A percentile compares a stretch with the other conserved stretches of the same genome.
Conservation (phyloP, 92 coral and sea anemone genomes). For the Porites evermanni region DNA sequence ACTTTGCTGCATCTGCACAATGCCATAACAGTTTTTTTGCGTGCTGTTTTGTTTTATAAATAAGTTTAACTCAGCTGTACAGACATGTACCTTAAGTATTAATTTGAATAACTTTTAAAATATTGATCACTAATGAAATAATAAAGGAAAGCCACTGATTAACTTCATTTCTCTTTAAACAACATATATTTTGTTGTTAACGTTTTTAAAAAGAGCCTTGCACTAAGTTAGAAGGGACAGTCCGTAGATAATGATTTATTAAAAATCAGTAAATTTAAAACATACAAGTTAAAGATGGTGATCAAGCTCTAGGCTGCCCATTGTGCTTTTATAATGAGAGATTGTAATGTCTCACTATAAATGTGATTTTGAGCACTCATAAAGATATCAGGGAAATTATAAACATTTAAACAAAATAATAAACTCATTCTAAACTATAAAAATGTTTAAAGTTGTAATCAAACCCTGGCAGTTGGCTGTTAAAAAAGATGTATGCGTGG, state of each 20-base stretch:
- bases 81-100: too few species aligned
- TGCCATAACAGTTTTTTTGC: conserved; percentile 26
- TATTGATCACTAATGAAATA: not conserved
- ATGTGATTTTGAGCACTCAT: too few species aligned
- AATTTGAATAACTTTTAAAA: too few species aligned
- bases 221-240: conserved; percentile 5
- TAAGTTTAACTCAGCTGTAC: too few species aligned
- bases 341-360: too few species aligned
- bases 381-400: too few species aligned
- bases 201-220: not conserved
- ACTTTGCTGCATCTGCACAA: conserved; percentile 11
- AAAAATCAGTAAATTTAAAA: not conserved
- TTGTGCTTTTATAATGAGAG: not conserved
- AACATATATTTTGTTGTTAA: not conserved
- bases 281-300: not conserved
- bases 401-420: too few species aligned
- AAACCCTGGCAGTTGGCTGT: too few species aligned
- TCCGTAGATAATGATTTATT: not conserved
- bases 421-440: too few species aligned
- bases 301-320: conserved; percentile 29
- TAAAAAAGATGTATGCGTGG: too few species aligned
- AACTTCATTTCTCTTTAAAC: not conserved
- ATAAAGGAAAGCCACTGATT: too few species aligned
- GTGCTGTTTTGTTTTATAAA: not conserved
- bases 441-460: too few species aligned